A percentile compares a stretch with the other conserved stretches of the same genome.
Evolutionary conservation across 2,113 vertebrate species (phyloP).

Genomic region (Corapipo altera): DNA sequence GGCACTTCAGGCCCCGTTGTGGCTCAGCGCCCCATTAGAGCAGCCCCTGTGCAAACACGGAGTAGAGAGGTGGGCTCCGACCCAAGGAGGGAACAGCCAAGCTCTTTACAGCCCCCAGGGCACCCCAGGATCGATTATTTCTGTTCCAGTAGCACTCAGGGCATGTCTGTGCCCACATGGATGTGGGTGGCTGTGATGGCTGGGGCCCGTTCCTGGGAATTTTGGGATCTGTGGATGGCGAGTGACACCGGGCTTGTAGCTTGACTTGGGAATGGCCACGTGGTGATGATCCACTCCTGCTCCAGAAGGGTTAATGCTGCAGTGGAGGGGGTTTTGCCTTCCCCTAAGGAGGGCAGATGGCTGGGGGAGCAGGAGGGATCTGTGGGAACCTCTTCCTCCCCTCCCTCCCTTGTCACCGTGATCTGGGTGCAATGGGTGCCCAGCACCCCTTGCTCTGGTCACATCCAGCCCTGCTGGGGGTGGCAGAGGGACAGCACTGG

Average conservation of each 20-base stretch:
- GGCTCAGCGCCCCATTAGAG: slow-evolving; percentile 22
- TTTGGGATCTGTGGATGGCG: accelerated
- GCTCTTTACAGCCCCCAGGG: not conserved
- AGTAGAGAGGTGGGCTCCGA: not conserved
- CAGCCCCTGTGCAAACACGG: not conserved
- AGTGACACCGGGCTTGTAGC: not conserved
- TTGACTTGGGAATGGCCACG: accelerated
- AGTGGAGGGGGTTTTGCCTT: not conserved
- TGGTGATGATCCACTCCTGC: accelerated
- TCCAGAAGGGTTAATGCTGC: not conserved
- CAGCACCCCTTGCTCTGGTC: not conserved
- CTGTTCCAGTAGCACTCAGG: not conserved
- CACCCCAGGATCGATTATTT: not conserved
- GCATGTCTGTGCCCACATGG: not conserved
- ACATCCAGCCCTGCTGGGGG: not conserved
- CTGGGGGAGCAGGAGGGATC: not conserved
- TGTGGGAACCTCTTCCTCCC: not conserved
- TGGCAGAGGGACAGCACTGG: not conserved
- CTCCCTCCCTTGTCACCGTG: accelerated
- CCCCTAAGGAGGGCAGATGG: too few relatives aligned
- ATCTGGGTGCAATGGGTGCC: not conserved
- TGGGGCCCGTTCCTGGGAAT: not conserved
- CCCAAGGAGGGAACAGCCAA: not conserved
- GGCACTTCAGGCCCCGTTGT: not conserved
- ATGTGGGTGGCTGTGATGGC: not conserved